Percentiles rank a stretch among this genome's conserved stretches.
These are phyloP conservation scores for Diplazon laetatorius DNA, from an alignment of 2,888 invertebrate species.

Conservation along the genomic window DNA sequence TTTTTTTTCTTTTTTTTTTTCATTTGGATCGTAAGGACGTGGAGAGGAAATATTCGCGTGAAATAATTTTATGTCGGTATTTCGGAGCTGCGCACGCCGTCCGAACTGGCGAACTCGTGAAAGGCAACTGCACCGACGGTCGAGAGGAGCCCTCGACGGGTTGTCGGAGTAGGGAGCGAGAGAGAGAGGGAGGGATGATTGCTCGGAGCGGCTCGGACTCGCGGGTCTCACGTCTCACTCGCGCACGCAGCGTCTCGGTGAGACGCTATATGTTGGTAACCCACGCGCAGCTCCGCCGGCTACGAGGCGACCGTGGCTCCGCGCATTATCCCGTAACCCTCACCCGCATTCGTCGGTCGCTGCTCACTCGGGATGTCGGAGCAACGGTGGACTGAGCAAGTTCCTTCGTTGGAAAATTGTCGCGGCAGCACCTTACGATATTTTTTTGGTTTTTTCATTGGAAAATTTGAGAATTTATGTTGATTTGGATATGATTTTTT, in stretches of 20 bases:
- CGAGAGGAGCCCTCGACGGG: conserved; percentile 30
- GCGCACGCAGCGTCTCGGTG: conserved; percentile 39
- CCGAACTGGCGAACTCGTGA: conserved; percentile 74
- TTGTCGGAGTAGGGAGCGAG: conserved; percentile 64
- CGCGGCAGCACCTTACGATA: conserved; percentile 65
- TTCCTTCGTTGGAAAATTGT: conserved; percentile 28
- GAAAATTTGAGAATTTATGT: neutral
- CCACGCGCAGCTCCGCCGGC: conserved; percentile 40
- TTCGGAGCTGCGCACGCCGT: conserved; percentile 52
- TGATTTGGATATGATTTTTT: neutral
- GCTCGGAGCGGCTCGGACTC: conserved; percentile 21
- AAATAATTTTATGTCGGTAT: conserved; percentile 17
- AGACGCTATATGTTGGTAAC: no score
- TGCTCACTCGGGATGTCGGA: conserved; percentile 11
- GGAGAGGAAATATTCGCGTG: conserved; percentile 12
- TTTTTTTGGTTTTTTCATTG: neutral
- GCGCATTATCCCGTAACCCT: conserved; percentile 5
- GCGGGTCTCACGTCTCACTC: conserved; percentile 64
- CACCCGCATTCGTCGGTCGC: conserved; percentile 2
- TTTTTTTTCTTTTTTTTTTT: neutral
- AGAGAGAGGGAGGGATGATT: no score
- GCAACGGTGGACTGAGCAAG: neutral
- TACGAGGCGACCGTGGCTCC: conserved; percentile 30
- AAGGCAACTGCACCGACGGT: conserved; percentile 73
- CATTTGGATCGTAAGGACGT: no score